A percentile compares a stretch with the other conserved stretches of the same genome.
phyloP scores from a whole-genome alignment of 2,888 invertebrate species.

The Sarcophaga rosellei region DNA sequence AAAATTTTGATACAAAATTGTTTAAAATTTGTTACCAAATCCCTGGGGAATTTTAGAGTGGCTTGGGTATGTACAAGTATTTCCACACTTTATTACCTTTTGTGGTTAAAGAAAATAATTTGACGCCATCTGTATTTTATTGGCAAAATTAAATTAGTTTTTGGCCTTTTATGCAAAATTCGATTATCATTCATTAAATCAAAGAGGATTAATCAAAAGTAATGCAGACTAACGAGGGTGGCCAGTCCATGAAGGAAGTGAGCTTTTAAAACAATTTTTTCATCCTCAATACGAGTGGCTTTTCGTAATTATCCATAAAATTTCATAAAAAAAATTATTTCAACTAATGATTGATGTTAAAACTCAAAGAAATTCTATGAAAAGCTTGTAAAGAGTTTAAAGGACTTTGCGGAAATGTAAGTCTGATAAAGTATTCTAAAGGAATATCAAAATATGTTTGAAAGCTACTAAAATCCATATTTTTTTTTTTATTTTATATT shows the following conservation, averaged over 20 bases:
- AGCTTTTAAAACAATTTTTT: not conserved
- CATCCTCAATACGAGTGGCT: too few relatives aligned
- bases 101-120: slow-evolving; percentile 44
- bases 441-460: too few relatives aligned
- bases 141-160: slow-evolving; percentile 32
- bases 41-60: slow-evolving; percentile 47
- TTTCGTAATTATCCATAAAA: too few relatives aligned
- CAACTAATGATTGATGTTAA: too few relatives aligned
- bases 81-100: slow-evolving; percentile 57
- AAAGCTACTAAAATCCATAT: too few relatives aligned
- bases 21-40: slow-evolving; percentile 53
- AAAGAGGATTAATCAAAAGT: not conserved
- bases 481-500: too few relatives aligned
- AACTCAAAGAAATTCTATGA: too few relatives aligned
- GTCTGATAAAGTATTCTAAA: too few relatives aligned
- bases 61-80: slow-evolving; percentile 38
- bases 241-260: not conserved
- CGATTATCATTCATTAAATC: slow-evolving; percentile 19
- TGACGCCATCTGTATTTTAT: slow-evolving; percentile 56
- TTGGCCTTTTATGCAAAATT: slow-evolving; percentile 1
- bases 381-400: too few relatives aligned
- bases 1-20: not conserved
- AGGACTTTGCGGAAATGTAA: too few relatives aligned
- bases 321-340: too few relatives aligned
- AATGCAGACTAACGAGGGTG: not conserved